Base-by-base conservation (phyloP, 2,797 vertebrate genomes). In the Telmatherina bonti region DNA sequence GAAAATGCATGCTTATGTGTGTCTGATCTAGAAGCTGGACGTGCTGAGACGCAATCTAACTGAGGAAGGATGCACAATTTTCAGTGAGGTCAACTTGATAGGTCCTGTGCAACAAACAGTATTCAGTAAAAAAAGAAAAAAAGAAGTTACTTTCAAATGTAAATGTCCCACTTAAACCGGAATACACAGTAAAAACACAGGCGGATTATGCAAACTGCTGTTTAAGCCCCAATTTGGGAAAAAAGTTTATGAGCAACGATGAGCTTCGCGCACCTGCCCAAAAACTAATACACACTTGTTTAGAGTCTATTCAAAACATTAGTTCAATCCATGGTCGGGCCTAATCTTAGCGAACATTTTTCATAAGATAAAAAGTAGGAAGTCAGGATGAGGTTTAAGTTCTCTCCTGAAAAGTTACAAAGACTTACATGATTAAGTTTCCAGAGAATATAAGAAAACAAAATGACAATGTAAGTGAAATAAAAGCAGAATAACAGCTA, bases 351-450 rank as follows among this genome's bases (percentile, higher is more conserved):
- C 55, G n/a, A 43, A 74, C 47, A 27, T 54, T 31, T 76, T 5
- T 56, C 55, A 0, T 47, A 26, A 0, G 13, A 52, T 22, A 55
- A 57, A 67, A 62, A 24, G 56, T 33, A 22, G 59, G n/a, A 41
- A 22, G 53, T 18, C 20, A 16, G 51, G 58, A 41, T 54, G 56
- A 18, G 30, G 49, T 56, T 67, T 65, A 31, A 59, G 26, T 41
- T 66, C 7, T 76, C 59, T 26, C 49, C 13, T 11, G 72, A 20
- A 27, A 26, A 22, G n/a, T 43, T 56, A 49, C 73, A 62, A 57
- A 6, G 41, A 20, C 41, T 43, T 20, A 18, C 18, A 18, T 43
- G 7, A 43, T 43, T 20, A 43, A 18, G 41, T 20, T 43, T 43
- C 18, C 16, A 43, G 41, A 7, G 16, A 43, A 43, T 43, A 43